Conservation (phyloP, 2,888 invertebrate species). For the Dromius quadrimaculatus region DNA sequence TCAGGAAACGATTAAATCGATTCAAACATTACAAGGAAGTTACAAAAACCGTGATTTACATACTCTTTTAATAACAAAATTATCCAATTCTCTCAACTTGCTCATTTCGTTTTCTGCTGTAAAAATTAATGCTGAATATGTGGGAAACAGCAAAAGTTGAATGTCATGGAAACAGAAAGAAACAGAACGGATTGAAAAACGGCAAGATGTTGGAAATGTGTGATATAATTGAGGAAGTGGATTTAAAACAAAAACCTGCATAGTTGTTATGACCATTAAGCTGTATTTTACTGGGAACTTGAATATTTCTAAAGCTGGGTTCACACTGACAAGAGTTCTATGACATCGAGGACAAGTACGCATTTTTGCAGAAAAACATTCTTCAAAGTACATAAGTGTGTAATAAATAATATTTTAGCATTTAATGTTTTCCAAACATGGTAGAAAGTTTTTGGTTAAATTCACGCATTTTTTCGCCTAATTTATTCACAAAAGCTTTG, state of each 20-base stretch:
- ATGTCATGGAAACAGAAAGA: conserved; percentile 18
- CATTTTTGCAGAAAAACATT: too few species aligned
- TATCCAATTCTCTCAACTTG: conserved; percentile 25
- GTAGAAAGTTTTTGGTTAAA: too few species aligned
- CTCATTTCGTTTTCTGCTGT: conserved; percentile 17
- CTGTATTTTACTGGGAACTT: conserved; percentile 32
- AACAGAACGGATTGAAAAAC: too few species aligned
- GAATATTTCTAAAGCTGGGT: conserved; percentile 21
- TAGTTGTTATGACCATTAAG: conserved; percentile 36
- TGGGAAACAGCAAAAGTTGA: conserved; percentile 15
- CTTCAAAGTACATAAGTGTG: too few species aligned
- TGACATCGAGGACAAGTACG: too few species aligned
- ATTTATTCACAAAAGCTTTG: too few species aligned
- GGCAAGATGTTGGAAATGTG: conserved; percentile 15
- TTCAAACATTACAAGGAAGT: conserved; percentile 4
- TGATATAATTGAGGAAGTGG: conserved; percentile 36
- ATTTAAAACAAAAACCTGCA: conserved; percentile 30
- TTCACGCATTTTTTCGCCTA: too few species aligned
- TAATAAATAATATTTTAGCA: too few species aligned
- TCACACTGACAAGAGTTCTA: neutral
- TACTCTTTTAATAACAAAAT: neutral
- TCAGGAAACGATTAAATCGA: conserved; percentile 14
- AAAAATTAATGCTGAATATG: conserved; percentile 17
- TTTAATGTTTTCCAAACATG: too few species aligned
- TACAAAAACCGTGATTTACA: conserved; percentile 5